These are phyloP conservation scores for Ormyrus pomaceus DNA, from an alignment of 2,888 invertebrate genomes.

Conservation along the genomic window DNA sequence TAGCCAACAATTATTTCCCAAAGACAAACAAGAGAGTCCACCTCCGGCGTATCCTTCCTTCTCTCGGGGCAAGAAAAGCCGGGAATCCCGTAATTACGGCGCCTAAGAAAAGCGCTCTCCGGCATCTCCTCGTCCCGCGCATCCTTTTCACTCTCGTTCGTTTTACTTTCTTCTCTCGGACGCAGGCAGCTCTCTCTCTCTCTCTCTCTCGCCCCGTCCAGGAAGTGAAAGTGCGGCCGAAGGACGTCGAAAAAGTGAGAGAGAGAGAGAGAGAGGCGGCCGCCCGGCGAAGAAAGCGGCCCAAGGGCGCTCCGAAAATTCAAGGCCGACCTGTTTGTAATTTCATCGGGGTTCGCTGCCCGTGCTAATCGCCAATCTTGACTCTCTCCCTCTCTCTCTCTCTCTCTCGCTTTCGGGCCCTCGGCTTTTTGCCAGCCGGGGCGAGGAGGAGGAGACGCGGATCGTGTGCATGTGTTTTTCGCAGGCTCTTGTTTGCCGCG, in stretches of 20 bases:
- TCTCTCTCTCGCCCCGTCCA: conserved; percentile 5
- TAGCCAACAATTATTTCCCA: too few relatives aligned
- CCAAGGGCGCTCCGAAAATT: conserved; percentile 56
- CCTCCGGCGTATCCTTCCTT: too few relatives aligned
- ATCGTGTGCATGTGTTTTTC: too few relatives aligned
- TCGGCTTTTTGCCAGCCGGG: background rate
- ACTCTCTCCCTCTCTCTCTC: conserved; percentile 27
- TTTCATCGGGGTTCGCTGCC: conserved; percentile 58
- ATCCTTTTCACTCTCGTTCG: background rate
- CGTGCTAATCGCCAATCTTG: conserved; percentile 52
- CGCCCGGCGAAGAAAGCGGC: conserved; percentile 42
- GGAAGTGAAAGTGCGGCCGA: conserved; percentile 45
- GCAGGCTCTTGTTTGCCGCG: too few relatives aligned
- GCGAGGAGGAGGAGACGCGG: background rate
- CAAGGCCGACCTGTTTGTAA: conserved; percentile 60
- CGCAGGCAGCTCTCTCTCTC: background rate
- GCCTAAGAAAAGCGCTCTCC: too few relatives aligned
- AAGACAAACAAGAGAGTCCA: too few relatives aligned
- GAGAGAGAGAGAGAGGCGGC: conserved; percentile 50
- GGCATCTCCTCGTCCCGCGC: too few relatives aligned
- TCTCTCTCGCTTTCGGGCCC: conserved; percentile 13
- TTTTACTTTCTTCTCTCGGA: too few relatives aligned
- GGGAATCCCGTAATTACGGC: too few relatives aligned
- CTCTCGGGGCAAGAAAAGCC: too few relatives aligned
- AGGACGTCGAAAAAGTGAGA: conserved; percentile 10